These are phyloP conservation scores for Limonius californicus DNA, from an alignment of 1,140 invertebrate species.

Conservation along the genomic window DNA sequence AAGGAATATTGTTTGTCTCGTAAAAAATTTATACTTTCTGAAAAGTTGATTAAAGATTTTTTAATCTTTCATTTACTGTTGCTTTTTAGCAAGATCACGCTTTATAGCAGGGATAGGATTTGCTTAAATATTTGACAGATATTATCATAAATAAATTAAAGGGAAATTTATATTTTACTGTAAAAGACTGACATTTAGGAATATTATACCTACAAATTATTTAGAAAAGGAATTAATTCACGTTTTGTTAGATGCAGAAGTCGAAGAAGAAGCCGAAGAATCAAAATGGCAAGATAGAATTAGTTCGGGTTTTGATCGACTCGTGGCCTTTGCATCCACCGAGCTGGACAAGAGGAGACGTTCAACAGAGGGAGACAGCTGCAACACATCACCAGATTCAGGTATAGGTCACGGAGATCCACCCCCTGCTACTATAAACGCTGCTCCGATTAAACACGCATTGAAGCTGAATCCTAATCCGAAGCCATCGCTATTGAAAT, in stretches of 20 bases:
- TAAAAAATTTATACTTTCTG: no score
- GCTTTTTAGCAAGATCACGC: no score
- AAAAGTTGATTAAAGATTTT: no score
- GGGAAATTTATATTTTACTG: no score
- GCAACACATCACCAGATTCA: slow-evolving; percentile 73
- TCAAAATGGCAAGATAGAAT: slow-evolving; percentile 82
- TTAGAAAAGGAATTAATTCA: no score
- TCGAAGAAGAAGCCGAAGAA: slow-evolving; percentile 58
- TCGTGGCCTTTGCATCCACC: slow-evolving; percentile 81
- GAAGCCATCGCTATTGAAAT: slow-evolving; percentile 47
- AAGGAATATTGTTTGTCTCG: no score
- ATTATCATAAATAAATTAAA: no score
- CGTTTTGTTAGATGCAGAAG: slow-evolving; percentile 46
- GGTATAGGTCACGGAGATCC: slow-evolving; percentile 66
- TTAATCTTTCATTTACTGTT: no score
- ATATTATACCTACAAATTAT: no score
- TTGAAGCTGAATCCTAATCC: slow-evolving; percentile 40
- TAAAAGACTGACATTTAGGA: no score
- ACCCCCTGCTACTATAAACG: slow-evolving; percentile 53
- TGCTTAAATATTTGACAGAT: no score
- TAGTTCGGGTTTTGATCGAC: slow-evolving; percentile 79
- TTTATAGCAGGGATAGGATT: no score
- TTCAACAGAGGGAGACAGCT: slow-evolving; percentile 67
- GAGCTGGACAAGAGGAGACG: slow-evolving; percentile 76
- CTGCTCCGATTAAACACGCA: slow-evolving; percentile 48